Evolutionary conservation across 1,140 invertebrate genomes (phyloP), one percentile per base, ranked within the genome.

Genomic region (Pogonognathellus flavescens): DNA sequence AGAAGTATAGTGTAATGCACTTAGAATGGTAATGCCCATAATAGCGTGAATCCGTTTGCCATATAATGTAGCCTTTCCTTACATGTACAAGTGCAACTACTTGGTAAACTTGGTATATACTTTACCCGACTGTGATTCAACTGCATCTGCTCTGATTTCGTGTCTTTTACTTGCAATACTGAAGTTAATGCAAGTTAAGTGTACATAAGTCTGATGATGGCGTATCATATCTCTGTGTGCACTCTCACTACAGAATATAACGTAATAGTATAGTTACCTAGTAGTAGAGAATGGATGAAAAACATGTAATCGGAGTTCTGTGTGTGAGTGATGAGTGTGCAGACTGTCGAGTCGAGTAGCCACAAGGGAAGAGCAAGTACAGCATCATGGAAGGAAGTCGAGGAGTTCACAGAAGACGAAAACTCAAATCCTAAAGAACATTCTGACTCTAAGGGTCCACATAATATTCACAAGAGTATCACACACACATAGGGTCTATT

Each of bases 41-140:
- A 31, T 76, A 76, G 70, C 70, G 70, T 76, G 70, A 76, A 76
- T 76, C 70, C 70, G 70, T 76, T 76, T 76, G 31, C 25, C 22
- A 25, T n/a, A n/a, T n/a, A n/a, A n/a, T 66, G 62, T 25, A 66
- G 62, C 25, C 31, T 41, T 41, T 41, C 31, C 31, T 41, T 41
- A 41, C 2, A 41, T 41, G 31, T 41, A 3, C 31, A 3, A 41
- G 2, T 3, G 31, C 31, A 41, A 41, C 31, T 41, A 41, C 31
- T n/a, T 3, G 31, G 31, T 6, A 41, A 41, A n/a, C n/a, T 6
- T 41, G 31, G 2, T 6, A 3, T 6, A 41, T 41, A 41, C 31
- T 25, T 66, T 55, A 16, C 53, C 10, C 16, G 53, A 16, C 53
- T 55, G 13, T n/a, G 59, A 18, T 20, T 62, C 8, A 20, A 9